Evolutionary conservation across 1,140 invertebrate genomes (phyloP), one percentile per base, ranked within the genome.

Genomic region (Vollenhovia emeryi): DNA sequence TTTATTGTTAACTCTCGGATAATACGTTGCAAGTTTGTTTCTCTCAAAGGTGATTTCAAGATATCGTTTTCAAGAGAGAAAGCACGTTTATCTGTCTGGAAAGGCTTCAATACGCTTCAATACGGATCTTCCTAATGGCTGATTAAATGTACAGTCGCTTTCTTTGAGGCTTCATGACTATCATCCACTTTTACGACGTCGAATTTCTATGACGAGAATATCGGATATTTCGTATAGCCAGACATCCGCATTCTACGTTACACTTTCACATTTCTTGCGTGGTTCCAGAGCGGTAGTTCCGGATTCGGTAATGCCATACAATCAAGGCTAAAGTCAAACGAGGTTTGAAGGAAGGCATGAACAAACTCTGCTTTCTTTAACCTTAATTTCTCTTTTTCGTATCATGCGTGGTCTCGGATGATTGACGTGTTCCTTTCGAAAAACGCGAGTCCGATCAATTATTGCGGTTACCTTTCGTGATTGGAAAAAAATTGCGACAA

Each of bases 191-290:
- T 57, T 43, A 48, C 33, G 50, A 80, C 21, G 13, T 57, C 50
- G 36, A 75, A 69, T 88, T 85, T 60, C 30, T 48, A 64, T 71
- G 62, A 86, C 48, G 66, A 64, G 30, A n/a, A 76, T 62, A 62
- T 40, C 30, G 33, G 18, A 40, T n/a, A 15, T n/a, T 68, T 62
- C 6, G 11, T 13, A n/a, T n/a, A 40, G 15, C 21, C 15, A 43
- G 2, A n/a, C 9, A 43, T 90, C 82, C 87, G 89, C 87, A 85
- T 90, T 87, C 89, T 83, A 24, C 9, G 8, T 8, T 52, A 85
- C 50, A 86, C 90, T 91, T 91, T 90, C 90, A 91, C 88, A 85
- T 90, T 90, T 89, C 45, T 88, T 85, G 55, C 40, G 40, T 33
- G 76, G 55, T n/a, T 75, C 43, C 57, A 43, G 18, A 11, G 59